Evolutionary conservation across 2,797 vertebrate genomes (phyloP), one percentile per base, ranked within the genome.

Genomic region (Ciconia nigra): DNA sequence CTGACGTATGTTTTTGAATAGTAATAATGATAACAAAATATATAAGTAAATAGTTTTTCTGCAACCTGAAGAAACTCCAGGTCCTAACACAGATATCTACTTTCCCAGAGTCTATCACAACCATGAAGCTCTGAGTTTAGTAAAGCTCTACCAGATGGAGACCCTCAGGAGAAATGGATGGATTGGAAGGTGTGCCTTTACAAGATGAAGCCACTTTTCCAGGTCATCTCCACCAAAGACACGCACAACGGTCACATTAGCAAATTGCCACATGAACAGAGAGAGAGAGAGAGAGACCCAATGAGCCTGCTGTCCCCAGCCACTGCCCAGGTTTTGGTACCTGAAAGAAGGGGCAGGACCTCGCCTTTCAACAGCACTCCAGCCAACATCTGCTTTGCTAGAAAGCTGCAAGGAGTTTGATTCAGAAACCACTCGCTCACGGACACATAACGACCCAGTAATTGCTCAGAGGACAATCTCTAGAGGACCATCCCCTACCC

Each of bases 211-310:
- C 37, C 52, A 26, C 5, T 57, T 74, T 77, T 65, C 49, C 78
- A 71, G 93, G 81, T 93, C 67, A 65, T 2, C 20, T 17, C 73
- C 33, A 31, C 44, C 42, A 44, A 41, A 42, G 39, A 49, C 55
- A 69, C 1, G 0, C 29, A 51, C 44, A 58, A 2, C 0, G 3
- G 54, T 31, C 55, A 46, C 39, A 0, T 7, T 33, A 65, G 22
- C 21, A 24, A 22, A 73, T 57, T 52, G 39, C 6, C 66, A 54
- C 28, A 2, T 18, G 87, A 87, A 74, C 29, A 65, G 16, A 37
- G 15, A 29, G 17, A n/a, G 17, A 29, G 17, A n/a, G 17, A 65
- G 28, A 39, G 41, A 26, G 15, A 61, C 18, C 29, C 39, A 8
- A 6, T 0, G 35, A 44, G 35, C 13, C 46, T 18, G 7, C 15